Evolutionary conservation across 2,888 invertebrate species (phyloP).

Genomic region (Cheilosia grossa): DNA sequence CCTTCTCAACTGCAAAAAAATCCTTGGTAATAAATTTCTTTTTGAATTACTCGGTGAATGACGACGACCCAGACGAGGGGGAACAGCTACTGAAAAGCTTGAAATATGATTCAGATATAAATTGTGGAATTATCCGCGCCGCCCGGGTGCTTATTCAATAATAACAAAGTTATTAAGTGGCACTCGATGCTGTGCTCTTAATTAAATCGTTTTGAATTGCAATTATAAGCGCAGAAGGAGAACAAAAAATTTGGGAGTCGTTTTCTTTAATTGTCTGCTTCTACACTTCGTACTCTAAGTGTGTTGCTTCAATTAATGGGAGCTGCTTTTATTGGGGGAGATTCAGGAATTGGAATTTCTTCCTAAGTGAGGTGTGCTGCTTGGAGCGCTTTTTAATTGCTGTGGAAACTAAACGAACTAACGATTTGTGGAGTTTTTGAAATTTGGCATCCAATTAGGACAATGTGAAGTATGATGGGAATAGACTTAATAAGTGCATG

Average conservation of each 20-base stretch:
- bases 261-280: constrained; percentile 43
- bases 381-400: constrained; percentile 59
- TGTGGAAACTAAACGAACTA: constrained; percentile 42
- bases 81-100: constrained; percentile 10
- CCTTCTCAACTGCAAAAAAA: constrained; percentile 12
- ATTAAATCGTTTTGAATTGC: constrained; percentile 66
- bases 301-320: constrained; percentile 55
- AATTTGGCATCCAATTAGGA: constrained; percentile 58
- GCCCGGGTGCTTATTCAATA: constrained; percentile 26
- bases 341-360: constrained; percentile 16
- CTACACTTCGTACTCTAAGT: constrained; percentile 13
- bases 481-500: background rate
- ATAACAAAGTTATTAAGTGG: constrained; percentile 62
- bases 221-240: constrained; percentile 44
- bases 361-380: constrained; percentile 15
- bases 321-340: constrained; percentile 28
- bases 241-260: constrained; percentile 27
- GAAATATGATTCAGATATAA: constrained; percentile 41
- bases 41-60: constrained; percentile 9
- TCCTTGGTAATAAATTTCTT: constrained; percentile 36
- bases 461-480: background rate
- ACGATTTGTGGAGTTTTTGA: constrained; percentile 32
- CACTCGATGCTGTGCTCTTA: constrained; percentile 59
- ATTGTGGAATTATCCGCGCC: constrained; percentile 37
- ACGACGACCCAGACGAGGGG: background rate